These are phyloP conservation scores for Coracias cyanogaster DNA, from an alignment of 2,797 vertebrate species.

Conservation along the genomic window DNA sequence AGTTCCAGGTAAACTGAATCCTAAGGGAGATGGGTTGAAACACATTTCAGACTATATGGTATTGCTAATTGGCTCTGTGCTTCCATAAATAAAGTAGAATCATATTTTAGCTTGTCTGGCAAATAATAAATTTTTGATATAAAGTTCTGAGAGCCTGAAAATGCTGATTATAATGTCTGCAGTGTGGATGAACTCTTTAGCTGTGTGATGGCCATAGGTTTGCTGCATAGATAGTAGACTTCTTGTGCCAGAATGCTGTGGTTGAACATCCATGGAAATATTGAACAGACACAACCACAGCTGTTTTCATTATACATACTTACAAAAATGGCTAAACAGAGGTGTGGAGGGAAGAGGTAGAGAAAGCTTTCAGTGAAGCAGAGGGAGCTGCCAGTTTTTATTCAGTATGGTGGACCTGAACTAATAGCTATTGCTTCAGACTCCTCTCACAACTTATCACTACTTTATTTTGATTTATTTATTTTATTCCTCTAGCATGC, in stretches of 20 bases:
- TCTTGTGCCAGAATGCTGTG: background rate
- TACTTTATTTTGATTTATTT: constrained; percentile 18
- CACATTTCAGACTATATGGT: background rate
- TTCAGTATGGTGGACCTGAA: background rate
- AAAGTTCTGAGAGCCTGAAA: background rate
- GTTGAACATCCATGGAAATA: background rate
- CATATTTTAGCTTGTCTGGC: background rate
- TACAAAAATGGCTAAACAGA: background rate
- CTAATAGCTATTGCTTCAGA: background rate
- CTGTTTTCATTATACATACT: background rate
- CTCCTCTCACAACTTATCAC: background rate
- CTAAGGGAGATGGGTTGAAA: background rate
- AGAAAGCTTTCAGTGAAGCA: background rate
- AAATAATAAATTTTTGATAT: background rate
- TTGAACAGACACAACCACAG: background rate
- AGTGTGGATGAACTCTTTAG: background rate
- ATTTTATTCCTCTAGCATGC: background rate
- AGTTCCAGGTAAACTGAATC: background rate
- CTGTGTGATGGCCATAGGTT: background rate
- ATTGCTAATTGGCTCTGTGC: background rate
- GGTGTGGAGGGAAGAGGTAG: background rate
- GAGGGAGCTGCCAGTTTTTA: background rate
- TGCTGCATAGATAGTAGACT: background rate
- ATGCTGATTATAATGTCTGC: background rate
- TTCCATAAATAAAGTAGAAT: background rate